Evolutionary conservation across 2,113 vertebrate genomes (phyloP).

Genomic region (Protobothrops flavoviridis): DNA sequence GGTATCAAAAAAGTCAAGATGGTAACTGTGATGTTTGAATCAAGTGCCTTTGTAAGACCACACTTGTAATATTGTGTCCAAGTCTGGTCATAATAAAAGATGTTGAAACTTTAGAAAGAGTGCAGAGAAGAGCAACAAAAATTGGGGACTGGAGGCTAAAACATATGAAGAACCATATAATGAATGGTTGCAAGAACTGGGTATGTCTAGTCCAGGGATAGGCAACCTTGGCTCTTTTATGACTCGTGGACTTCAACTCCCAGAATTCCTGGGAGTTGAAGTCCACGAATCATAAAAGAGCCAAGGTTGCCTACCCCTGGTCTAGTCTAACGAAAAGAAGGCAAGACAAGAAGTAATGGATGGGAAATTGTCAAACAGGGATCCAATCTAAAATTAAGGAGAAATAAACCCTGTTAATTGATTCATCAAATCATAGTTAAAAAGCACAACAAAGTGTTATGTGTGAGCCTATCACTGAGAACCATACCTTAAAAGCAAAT

Average conservation of each 20-base stretch:
- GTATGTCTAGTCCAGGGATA: neutral
- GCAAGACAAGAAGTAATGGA: neutral
- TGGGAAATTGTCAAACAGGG: neutral
- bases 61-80: neutral
- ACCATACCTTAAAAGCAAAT: neutral
- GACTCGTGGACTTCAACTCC: no score
- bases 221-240: no score
- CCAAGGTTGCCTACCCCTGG: no score
- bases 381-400: neutral
- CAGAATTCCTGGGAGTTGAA: no score
- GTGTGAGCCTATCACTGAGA: neutral
- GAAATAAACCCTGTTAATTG: neutral
- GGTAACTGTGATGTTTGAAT: neutral
- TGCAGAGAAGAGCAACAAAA: neutral
- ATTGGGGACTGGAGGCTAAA: neutral
- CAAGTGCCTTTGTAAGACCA: neutral
- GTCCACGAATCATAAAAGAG: no score
- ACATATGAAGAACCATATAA: neutral
- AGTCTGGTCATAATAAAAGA: neutral
- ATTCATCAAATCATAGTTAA: neutral
- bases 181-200: neutral
- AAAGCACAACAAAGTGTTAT: neutral
- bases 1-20: neutral
- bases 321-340: neutral
- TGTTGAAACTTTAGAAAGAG: neutral